Evolutionary conservation across 2,888 invertebrate species (phyloP), one percentile per base, ranked within the genome.

Genomic region (Disparrhopalites patrizii): DNA sequence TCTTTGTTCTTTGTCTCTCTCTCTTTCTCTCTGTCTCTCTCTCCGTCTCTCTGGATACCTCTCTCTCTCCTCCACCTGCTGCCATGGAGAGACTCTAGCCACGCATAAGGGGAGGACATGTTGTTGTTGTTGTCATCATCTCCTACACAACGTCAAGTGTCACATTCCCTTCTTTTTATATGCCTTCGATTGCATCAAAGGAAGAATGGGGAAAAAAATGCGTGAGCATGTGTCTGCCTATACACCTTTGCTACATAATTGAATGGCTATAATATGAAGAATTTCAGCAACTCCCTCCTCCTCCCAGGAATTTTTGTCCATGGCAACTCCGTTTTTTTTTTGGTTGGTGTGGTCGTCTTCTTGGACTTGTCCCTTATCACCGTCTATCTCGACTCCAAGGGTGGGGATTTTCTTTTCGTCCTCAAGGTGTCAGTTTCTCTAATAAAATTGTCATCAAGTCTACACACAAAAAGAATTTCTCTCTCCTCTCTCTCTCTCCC

Each of bases 401-500:
- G n/a, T n/a, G n/a, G 23, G n/a, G 47, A 47, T 10, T 47, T 47
- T 47, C 23, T n/a, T n/a, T n/a, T n/a, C n/a, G n/a, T n/a, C n/a
- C n/a, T n/a, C n/a, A n/a, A 47, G 23, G 13, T 47, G 47, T 47
- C 47, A 47, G 23, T 47, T 7, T 47, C 23, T 2, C 15, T 47
- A 47, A 47, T 47, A 23, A 47, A 47, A 47, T 47, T 47, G 47
- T 47, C 47, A 20, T 47, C 23, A 47, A 47, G n/a, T n/a, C n/a
- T n/a, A n/a, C n/a, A n/a, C n/a, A n/a, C n/a, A n/a, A n/a, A n/a
- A n/a, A n/a, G n/a, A n/a, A n/a, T n/a, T n/a, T n/a, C n/a, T n/a
- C n/a, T n/a, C n/a, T n/a, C n/a, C n/a, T n/a, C n/a, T n/a, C n/a
- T n/a, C n/a, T n/a, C n/a, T n/a, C n/a, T n/a, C n/a, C n/a, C n/a